A percentile compares a stretch with the other conserved stretches of the same genome.
Evolutionary conservation across 2,888 invertebrate species (phyloP).

Genomic region (Penaeus monodon): DNA sequence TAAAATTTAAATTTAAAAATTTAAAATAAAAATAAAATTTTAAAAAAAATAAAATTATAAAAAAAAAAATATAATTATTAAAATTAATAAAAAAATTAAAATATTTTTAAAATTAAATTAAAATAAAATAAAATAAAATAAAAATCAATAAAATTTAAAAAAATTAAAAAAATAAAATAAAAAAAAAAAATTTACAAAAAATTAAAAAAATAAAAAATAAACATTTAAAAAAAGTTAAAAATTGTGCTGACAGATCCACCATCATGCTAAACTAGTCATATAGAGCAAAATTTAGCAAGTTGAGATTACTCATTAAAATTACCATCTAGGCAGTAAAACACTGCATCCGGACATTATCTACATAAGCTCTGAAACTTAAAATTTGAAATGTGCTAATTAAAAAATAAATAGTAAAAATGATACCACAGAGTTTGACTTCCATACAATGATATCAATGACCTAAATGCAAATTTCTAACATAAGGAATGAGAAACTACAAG

Average conservation of each 20-base stretch:
- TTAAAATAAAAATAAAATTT: too few relatives aligned
- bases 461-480: slow-evolving; percentile 47
- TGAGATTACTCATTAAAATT: slow-evolving; percentile 56
- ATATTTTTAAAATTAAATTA: too few relatives aligned
- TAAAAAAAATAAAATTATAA: too few relatives aligned
- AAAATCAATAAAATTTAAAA: too few relatives aligned
- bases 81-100: too few relatives aligned
- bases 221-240: slow-evolving; percentile 62
- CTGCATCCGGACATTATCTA: slow-evolving; percentile 37
- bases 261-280: slow-evolving; percentile 51
- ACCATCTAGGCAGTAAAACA: slow-evolving; percentile 31
- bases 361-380: slow-evolving; percentile 38
- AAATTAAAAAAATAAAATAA: too few relatives aligned
- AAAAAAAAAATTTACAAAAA: slow-evolving; percentile 63
- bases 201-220: too few relatives aligned
- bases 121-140: too few relatives aligned
- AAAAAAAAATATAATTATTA: too few relatives aligned
- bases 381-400: slow-evolving; percentile 32
- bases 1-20: too few relatives aligned
- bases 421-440: slow-evolving; percentile 34
- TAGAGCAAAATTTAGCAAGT: slow-evolving; percentile 43
- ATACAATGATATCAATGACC: slow-evolving; percentile 41
- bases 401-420: slow-evolving; percentile 54
- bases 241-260: slow-evolving; percentile 60
- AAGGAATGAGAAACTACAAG: slow-evolving; percentile 47